Conservation (phyloP, 1,140 invertebrate genomes). For the Steinernema khuongi region DNA sequence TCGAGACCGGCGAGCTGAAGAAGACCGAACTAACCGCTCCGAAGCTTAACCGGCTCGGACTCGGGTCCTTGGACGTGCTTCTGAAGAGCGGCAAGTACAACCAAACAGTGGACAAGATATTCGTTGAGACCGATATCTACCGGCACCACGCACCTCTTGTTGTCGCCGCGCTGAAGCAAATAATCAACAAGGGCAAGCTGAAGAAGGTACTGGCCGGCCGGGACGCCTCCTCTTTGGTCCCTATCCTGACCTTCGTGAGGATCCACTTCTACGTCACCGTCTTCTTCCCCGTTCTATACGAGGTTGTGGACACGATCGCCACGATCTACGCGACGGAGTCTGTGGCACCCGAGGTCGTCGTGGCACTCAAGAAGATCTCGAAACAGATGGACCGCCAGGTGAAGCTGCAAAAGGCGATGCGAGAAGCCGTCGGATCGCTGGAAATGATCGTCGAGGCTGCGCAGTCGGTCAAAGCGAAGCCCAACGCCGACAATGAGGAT, state of each 20-base stretch:
- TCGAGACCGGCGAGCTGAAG: slow-evolving; percentile 16
- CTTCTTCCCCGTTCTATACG: background rate
- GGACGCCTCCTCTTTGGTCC: background rate
- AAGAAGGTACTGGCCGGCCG: slow-evolving; percentile 1
- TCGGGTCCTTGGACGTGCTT: background rate
- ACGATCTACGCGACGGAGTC: slow-evolving; percentile 17
- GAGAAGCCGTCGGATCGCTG: slow-evolving; percentile 21
- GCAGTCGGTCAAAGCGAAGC: background rate
- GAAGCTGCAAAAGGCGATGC: slow-evolving; percentile 24
- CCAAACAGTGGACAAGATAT: background rate
- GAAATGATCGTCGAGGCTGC: slow-evolving; percentile 26
- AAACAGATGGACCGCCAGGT: background rate
- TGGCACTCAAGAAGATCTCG: background rate
- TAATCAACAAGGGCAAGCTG: slow-evolving; percentile 7
- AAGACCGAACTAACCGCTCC: slow-evolving; percentile 16
- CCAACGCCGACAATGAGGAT: background rate
- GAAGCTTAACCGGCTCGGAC: slow-evolving; percentile 21
- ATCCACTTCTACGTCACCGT: background rate
- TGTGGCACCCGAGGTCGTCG: background rate
- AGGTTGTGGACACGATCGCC: background rate
- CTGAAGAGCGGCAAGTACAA: slow-evolving; percentile 8
- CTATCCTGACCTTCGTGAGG: background rate
- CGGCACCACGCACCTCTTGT: background rate
- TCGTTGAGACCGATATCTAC: background rate
- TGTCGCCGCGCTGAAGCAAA: slow-evolving; percentile 11